phyloP scores from a whole-genome alignment of 2,888 invertebrate genomes.

The Nowickia ferox region DNA sequence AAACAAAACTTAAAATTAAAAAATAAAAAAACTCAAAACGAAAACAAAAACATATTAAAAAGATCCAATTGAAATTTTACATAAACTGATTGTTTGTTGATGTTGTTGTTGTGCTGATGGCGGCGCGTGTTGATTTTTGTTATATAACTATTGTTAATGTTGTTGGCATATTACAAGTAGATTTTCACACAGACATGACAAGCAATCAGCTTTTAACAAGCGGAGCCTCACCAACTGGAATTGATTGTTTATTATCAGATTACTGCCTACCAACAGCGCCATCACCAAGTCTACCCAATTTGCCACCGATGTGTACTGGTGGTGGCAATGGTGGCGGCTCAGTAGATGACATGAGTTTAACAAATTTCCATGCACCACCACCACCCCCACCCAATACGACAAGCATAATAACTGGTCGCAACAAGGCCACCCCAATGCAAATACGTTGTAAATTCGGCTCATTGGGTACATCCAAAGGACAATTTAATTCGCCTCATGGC shows the following conservation, averaged over 20 bases:
- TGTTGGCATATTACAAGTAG: conserved; percentile 79
- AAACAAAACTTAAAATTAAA: conserved; percentile 38
- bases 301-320: conserved; percentile 81
- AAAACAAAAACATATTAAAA: conserved; percentile 19
- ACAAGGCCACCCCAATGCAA: conserved; percentile 93
- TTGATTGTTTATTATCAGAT: conserved; percentile 86
- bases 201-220: conserved; percentile 84
- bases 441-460: conserved; percentile 97
- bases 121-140: conserved; percentile 62
- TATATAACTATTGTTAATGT: conserved; percentile 73
- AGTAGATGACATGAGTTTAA: conserved; percentile 83
- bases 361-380: conserved; percentile 83
- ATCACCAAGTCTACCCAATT: conserved; percentile 84
- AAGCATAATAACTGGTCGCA: conserved; percentile 85
- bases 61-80: conserved; percentile 48
- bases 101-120: conserved; percentile 71
- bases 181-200: conserved; percentile 83
- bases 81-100: conserved; percentile 71
- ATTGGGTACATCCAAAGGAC: conserved; percentile 95
- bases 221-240: conserved; percentile 85
- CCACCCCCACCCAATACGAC: conserved; percentile 82
- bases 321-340: conserved; percentile 72
- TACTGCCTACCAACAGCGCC: conserved; percentile 86
- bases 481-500: conserved; percentile 98
- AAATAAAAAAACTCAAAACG: background rate